These are phyloP conservation scores for Mylabris phalerata DNA, from an alignment of 1,140 invertebrate genomes.

Conservation along the genomic window DNA sequence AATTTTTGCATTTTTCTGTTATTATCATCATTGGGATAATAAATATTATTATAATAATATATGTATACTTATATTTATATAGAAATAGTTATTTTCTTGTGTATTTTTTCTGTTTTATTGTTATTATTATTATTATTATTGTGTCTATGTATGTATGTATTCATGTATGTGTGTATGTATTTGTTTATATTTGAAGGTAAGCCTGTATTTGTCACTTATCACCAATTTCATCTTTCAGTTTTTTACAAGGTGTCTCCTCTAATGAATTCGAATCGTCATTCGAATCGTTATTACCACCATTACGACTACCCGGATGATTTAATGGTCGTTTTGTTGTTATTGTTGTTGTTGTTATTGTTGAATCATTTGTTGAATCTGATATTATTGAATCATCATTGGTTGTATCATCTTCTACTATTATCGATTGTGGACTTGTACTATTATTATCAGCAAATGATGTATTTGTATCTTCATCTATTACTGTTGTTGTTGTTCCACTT, in stretches of 20 bases:
- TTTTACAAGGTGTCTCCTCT: conserved; percentile 38
- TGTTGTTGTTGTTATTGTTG: conserved; percentile 20
- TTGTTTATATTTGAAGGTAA: conserved; percentile 9
- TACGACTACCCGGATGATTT: no score
- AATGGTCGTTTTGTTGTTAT: conserved; percentile 29
- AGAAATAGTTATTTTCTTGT: not conserved
- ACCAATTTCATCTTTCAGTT: conserved; percentile 37
- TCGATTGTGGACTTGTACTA: conserved; percentile 48
- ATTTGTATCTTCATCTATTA: conserved; percentile 50
- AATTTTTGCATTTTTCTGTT: no score
- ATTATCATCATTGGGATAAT: no score
- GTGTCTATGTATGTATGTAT: not conserved
- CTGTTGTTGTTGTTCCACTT: conserved; percentile 8
- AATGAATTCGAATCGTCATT: conserved; percentile 32
- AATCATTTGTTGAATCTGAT: conserved; percentile 40
- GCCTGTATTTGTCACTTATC: conserved; percentile 41
- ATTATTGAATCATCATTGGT: conserved; percentile 33
- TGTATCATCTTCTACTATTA: conserved; percentile 34
- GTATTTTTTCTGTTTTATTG: not conserved
- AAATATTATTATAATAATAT: not conserved
- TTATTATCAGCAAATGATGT: conserved; percentile 63
- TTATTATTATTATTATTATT: not conserved
- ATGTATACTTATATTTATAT: not conserved
- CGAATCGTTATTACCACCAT: conserved; percentile 14
- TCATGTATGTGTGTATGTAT: not conserved